These are phyloP conservation scores for Clarias macrocephalus DNA, from an alignment of 2,113 vertebrate genomes.

Conservation along the genomic window DNA sequence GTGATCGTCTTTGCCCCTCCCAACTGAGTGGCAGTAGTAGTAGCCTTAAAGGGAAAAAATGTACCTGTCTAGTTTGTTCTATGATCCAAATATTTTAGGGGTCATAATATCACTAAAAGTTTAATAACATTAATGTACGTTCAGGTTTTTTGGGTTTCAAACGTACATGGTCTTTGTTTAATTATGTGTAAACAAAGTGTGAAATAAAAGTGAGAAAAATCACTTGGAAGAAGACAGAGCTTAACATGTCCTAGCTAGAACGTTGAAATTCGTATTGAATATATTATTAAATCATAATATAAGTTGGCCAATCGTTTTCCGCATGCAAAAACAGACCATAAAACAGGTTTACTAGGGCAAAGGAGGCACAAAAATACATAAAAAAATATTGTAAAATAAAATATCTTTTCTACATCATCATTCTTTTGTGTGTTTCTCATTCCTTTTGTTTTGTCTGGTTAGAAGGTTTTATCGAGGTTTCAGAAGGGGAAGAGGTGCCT, in stretches of 20 bases:
- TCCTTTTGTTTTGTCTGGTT: background rate
- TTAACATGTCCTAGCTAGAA: background rate
- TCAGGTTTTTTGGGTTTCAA: background rate
- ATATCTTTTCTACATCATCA: too few relatives aligned
- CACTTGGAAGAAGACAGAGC: background rate
- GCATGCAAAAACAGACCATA: background rate
- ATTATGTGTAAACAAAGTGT: background rate
- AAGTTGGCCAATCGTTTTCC: background rate
- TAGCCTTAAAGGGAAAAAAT: too few relatives aligned
- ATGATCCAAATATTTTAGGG: background rate
- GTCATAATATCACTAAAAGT: background rate
- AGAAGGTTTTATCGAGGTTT: constrained; percentile 75
- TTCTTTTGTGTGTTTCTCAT: background rate
- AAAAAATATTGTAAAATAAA: too few relatives aligned
- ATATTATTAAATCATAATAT: background rate
- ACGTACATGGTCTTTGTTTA: background rate
- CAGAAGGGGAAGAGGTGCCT: constrained; percentile 59
- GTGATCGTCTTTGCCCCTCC: too few relatives aligned
- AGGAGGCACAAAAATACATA: background rate
- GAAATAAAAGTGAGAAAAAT: background rate
- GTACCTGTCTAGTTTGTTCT: background rate
- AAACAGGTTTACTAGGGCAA: background rate
- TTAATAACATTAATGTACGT: background rate
- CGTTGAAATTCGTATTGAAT: background rate
- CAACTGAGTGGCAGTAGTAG: too few relatives aligned